Evolutionary conservation across 2,797 vertebrate species (phyloP), one percentile per base, ranked within the genome.

Genomic region (Cyprinodon diabolis): DNA sequence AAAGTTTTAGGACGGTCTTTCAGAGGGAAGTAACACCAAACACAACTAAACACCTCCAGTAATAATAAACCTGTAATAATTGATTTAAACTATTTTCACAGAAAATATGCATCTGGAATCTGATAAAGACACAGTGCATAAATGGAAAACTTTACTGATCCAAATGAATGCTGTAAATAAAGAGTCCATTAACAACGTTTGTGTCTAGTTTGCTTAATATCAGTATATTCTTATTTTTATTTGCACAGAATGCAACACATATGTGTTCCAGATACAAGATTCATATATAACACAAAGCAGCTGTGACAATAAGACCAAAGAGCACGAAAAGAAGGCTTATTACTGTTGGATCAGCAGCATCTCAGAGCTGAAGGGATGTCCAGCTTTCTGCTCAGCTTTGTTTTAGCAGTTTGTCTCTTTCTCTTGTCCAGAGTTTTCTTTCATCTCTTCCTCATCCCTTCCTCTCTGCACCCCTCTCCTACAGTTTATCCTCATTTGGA

Each of bases 201-300:
- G 40, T 8, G 4, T 5, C 40, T 43, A 43, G 21, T 25, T 45
- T 9, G 40, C 68, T 15, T 5, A 2, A 43, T 23, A 63, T n/a
- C 19, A 43, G 11, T 43, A n/a, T 65, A 9, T 21, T 62, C 37
- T 62, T 37, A 60, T 40, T 43, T 43, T 11, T 21, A 21, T 40
- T 62, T 62, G 40, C 40, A 65, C 40, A 43, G 37, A 65, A 65
- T 65, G 37, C 62, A 65, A 65, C n/a, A 65, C 37, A n/a, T 45
- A n/a, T 43, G 19, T 63, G 40, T 45, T 23, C 13, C 37, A 43
- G 21, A 45, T 43, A 63, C 40, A 65, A 40, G 17, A 62, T 19
- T n/a, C 1, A 69, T 14, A 6, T 55, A 40, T 21, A 56, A 56
- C 49, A 54, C 19, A 21, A 35, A 30, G 12, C 51, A 0, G 7